Percentiles rank a stretch among this genome's conserved stretches.
phyloP scores from a whole-genome alignment of 2,797 vertebrate genomes.

The Betta splendens region DNA sequence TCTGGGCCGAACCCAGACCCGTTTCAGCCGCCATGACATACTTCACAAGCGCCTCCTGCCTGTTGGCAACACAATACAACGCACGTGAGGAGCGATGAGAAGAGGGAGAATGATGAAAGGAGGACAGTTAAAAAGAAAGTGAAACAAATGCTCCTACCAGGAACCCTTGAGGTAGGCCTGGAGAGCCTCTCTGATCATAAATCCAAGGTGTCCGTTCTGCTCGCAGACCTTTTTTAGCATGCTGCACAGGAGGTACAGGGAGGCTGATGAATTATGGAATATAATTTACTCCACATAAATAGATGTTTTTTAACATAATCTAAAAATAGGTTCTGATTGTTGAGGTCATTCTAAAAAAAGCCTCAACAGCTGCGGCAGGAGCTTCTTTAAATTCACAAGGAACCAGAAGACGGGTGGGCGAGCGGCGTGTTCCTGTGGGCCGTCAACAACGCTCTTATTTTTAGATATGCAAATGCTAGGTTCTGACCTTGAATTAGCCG shows the following conservation, averaged over 20 bases:
- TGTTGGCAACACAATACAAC: conserved; percentile 57
- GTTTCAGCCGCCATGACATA: conserved; percentile 90
- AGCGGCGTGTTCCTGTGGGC: conserved; percentile 39
- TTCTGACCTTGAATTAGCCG: conserved; percentile 73
- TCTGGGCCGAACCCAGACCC: conserved; percentile 91
- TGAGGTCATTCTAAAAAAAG: conserved; percentile 51
- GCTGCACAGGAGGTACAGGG: conserved; percentile 70
- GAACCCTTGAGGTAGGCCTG: conserved; percentile 86
- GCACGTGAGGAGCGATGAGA: background rate
- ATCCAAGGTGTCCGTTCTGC: conserved; percentile 90
- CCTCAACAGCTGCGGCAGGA: conserved; percentile 24
- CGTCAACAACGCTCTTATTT: conserved; percentile 64
- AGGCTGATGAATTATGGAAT: conserved; percentile 52
- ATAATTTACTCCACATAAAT: conserved; percentile 45
- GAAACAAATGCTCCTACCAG: conserved; percentile 78
- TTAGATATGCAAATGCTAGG: conserved; percentile 74
- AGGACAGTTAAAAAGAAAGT: conserved; percentile 40
- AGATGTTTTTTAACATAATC: conserved; percentile 44
- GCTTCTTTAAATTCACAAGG: conserved; percentile 61
- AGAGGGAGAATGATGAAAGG: conserved; percentile 38
- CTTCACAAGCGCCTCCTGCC: conserved; percentile 87
- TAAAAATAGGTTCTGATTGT: conserved; percentile 55
- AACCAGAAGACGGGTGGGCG: conserved; percentile 29
- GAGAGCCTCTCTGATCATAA: conserved; percentile 87
- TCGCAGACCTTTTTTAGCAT: conserved; percentile 89